Evolutionary conservation across 2,888 invertebrate genomes (phyloP), one percentile per base, ranked within the genome.

Genomic region (Parascotia fuliginaria): DNA sequence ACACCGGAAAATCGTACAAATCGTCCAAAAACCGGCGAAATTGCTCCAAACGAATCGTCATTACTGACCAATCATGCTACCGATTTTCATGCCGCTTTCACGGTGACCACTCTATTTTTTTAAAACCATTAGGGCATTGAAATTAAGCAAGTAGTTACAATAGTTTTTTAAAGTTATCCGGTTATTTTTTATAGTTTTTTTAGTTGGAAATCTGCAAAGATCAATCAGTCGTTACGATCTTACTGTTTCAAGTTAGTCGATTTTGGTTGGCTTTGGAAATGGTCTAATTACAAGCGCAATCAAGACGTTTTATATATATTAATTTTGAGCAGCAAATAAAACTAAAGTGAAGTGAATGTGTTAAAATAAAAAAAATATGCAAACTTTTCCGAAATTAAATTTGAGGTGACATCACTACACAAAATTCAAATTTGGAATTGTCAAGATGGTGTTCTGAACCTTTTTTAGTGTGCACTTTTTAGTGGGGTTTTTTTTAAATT

Each of bases 1-100:
- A 87, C 84, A 87, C 77, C 90, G 89, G 88, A 90, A 91, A 90
- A 92, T 90, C 87, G 80, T 75, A 81, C 79, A 89, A 89, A 89
- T 89, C 85, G 78, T 76, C 81, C 81, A 87, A 88, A 89, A 87
- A 83, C 87, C 86, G 69, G 83, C 84, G 79, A 88, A 89, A 88
- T 88, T 85, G 77, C 77, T 78, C 81, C 77, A 82, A 84, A 83
- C 80, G 81, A 85, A 83, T 82, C 82, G 79, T 64, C 77, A 77
- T 76, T 81, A 72, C 68, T 76, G 69, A 78, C 80, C 82, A 83
- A 85, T 85, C 77, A 78, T 61, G 70, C 68, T 59, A 64, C 63
- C 66, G 77, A 87, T 85, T 85, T 83, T 75, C 56, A 85, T 79
- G 83, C 78, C 73, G 70, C 83, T 85, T 88, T 88, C 87, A 89